Base-by-base conservation (phyloP, 2,113 vertebrate species). In the Donacobius atricapilla region DNA sequence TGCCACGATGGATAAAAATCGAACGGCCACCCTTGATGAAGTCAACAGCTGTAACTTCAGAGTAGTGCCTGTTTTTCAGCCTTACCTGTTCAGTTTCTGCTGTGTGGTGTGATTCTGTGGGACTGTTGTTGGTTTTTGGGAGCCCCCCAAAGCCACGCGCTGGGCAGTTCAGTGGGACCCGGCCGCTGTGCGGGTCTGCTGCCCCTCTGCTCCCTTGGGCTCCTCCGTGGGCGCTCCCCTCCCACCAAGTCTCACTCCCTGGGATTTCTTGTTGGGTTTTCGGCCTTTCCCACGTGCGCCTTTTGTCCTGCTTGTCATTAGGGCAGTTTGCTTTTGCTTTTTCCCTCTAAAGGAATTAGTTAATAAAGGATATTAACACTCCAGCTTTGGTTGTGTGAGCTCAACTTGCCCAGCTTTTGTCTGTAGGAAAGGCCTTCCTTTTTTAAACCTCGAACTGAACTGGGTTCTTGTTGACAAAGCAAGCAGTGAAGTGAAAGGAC, bases 401-500 rank as follows among this genome's bases (percentile, higher is more conserved):
- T 95, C 47, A 72, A 57, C 66, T 87, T 24, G 48, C 50, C 28
- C 39, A 82, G 73, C 56, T 82, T 93, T 77, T 93, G 51, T 83
- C 50, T 84, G 50, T 58, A 51, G 63, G 13, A 91, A 73, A 83
- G 47, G n/a, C 75, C 71, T 93, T 95, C 35, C 45, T 83, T 58
- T 90, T 85, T 81, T 45, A 80, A 78, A 44, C 35, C 50, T 68
- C 73, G 57, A 27, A 11, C 31, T 70, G 51, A 35, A 7, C 53
- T 39, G 44, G 20, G 17, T 79, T 95, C 79, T 64, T 89, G 72
- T 94, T 93, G 89, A 75, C 65, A 88, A 80, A 89, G 76, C 64
- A 76, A 76, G 61, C 83, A 57, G 76, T 64, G 60, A 79, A 90
- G 51, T 90, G 92, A 83, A 72, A 83, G 81, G 58, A 66, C 1